Conservation (phyloP, 2,797 vertebrate species). For the Rhabdomys pumilio region DNA sequence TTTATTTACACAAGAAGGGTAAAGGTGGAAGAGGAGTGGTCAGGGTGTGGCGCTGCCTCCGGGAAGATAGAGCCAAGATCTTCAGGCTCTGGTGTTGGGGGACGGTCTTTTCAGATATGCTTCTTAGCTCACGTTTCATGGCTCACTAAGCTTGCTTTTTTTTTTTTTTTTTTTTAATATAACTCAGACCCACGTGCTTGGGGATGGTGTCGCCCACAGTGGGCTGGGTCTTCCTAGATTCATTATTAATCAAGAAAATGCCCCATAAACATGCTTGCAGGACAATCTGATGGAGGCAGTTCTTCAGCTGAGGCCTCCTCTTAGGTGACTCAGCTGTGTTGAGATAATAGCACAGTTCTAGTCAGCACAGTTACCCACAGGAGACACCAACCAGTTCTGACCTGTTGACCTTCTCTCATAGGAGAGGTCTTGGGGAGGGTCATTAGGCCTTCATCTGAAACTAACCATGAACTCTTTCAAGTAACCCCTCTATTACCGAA, state of each 20-base stretch:
- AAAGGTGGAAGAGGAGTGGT: background rate
- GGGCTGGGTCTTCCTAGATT: background rate
- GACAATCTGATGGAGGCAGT: background rate
- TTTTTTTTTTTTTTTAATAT: too few species aligned
- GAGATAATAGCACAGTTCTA: background rate
- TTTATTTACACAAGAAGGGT: background rate
- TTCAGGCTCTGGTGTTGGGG: background rate
- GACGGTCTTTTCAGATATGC: background rate
- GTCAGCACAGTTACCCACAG: background rate
- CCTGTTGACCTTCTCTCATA: background rate
- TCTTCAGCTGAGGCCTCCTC: background rate
- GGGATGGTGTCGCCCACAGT: background rate
- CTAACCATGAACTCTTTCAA: background rate
- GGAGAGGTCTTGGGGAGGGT: background rate
- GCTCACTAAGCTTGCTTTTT: background rate
- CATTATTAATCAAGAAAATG: background rate
- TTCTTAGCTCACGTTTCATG: background rate
- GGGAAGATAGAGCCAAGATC: background rate
- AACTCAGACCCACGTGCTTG: background rate
- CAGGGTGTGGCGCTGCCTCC: background rate
- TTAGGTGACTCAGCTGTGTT: background rate
- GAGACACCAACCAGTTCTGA: background rate
- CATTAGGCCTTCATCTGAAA: background rate
- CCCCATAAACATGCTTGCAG: background rate
- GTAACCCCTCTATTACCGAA: too few species aligned